phyloP scores from a whole-genome alignment of 2,888 invertebrate species.

The Synanthedon myopaeformis region DNA sequence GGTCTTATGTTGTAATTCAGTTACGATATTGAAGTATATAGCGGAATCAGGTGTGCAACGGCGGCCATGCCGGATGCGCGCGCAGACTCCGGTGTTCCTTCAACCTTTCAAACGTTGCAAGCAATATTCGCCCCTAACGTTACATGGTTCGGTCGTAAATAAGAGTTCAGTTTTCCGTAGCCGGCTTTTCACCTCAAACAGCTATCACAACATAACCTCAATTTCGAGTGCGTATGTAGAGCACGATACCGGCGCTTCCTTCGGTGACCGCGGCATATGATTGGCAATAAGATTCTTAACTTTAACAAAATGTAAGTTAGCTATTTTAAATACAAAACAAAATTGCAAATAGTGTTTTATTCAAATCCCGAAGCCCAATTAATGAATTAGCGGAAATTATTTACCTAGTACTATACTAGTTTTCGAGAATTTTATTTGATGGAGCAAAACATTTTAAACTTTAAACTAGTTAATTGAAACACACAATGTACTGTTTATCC shows the following conservation, averaged over 20 bases:
- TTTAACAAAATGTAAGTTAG: background rate
- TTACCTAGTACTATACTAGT: too few species aligned
- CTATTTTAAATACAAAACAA: conserved; percentile 46
- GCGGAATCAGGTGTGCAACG: conserved; percentile 58
- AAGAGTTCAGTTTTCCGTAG: conserved; percentile 21
- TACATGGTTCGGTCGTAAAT: conserved; percentile 37
- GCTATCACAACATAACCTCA: conserved; percentile 70
- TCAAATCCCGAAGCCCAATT: conserved; percentile 24
- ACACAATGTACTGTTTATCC: background rate
- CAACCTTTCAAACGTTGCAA: conserved; percentile 33
- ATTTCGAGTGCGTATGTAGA: conserved; percentile 37
- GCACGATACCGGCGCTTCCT: background rate
- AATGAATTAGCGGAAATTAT: too few species aligned
- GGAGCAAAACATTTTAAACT: background rate
- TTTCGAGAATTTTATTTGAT: background rate
- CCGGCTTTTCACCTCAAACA: conserved; percentile 53
- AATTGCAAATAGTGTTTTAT: conserved; percentile 54
- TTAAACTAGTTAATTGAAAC: too few species aligned
- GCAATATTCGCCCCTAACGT: conserved; percentile 48
- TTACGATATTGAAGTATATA: conserved; percentile 49
- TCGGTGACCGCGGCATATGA: conserved; percentile 6
- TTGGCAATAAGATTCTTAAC: conserved; percentile 41
- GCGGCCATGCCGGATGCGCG: conserved; percentile 67
- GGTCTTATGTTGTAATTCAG: conserved; percentile 42
- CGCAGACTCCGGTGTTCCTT: conserved; percentile 47